Percentiles rank a stretch among this genome's conserved stretches.
phyloP scores from a whole-genome alignment of 1,140 invertebrate genomes.

The Archivesica marissinica region DNA sequence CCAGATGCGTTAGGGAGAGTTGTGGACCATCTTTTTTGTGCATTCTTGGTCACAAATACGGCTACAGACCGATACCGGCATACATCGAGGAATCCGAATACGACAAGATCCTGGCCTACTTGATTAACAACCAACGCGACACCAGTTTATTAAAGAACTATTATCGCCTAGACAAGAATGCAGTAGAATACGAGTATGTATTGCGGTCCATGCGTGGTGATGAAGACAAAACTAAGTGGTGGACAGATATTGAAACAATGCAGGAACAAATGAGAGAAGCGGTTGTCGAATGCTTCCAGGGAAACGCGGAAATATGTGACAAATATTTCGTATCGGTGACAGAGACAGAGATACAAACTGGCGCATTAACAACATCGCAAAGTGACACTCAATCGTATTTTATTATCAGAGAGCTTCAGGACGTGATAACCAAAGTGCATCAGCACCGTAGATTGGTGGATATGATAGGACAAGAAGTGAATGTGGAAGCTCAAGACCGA shows the following conservation, averaged over 20 bases:
- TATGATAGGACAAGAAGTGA: not conserved
- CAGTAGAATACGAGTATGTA: not conserved
- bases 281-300: conserved; percentile 14
- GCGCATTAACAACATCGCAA: not conserved
- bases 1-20: conserved; percentile 20
- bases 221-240: not conserved
- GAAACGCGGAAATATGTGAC: not conserved
- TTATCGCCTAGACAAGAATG: conserved; percentile 26
- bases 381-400: not conserved
- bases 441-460: not conserved
- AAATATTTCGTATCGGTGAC: conserved; percentile 22
- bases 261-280: not conserved
- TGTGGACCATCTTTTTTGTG: conserved; percentile 17
- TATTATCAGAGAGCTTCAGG: not conserved
- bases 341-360: conserved; percentile 2
- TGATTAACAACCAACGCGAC: conserved; percentile 17
- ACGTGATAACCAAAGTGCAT: not conserved
- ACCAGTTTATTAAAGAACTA: not conserved
- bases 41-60: conserved; percentile 32
- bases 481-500: not conserved
- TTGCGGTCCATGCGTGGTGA: not conserved
- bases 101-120: conserved; percentile 10
- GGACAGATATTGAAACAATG: not conserved
- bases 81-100: conserved; percentile 20
- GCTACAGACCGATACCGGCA: conserved; percentile 14